phyloP scores from a whole-genome alignment of 2,113 vertebrate genomes.

The Dipodomys ordii region DNA sequence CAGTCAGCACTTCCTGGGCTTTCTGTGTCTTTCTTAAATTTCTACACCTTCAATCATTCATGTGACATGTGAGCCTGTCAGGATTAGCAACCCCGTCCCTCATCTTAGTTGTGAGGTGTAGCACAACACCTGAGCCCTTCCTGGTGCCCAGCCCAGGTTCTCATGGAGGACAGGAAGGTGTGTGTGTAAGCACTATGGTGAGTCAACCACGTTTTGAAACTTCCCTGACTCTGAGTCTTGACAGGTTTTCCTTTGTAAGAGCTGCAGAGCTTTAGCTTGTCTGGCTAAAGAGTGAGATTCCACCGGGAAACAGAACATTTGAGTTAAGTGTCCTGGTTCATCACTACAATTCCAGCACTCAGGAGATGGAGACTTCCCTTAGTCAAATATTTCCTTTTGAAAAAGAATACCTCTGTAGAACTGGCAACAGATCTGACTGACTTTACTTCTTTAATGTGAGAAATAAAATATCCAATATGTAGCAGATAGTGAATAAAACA shows the following conservation, averaged over 20 bases:
- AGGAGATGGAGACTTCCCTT: background rate
- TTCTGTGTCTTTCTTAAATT: background rate
- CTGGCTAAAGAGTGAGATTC: no score
- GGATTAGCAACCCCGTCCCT: background rate
- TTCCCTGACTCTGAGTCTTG: background rate
- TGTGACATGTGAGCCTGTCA: background rate
- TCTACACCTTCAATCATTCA: background rate
- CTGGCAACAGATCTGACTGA: background rate
- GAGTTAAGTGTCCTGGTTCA: no score
- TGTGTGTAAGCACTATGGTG: background rate
- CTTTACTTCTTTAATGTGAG: background rate
- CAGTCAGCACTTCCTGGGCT: background rate
- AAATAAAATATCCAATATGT: conserved; percentile 29
- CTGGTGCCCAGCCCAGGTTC: background rate
- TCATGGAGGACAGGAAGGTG: background rate
- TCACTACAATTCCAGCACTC: no score
- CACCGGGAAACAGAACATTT: no score
- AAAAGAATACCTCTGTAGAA: background rate
- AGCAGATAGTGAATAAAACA: conserved; percentile 48
- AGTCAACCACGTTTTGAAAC: background rate
- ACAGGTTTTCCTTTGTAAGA: background rate
- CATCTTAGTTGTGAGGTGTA: background rate
- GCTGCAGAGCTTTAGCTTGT: background rate
- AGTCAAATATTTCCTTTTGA: background rate
- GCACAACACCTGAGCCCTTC: background rate